Base-by-base conservation (phyloP, 1,140 invertebrate species). In the Cepaea nemoralis region DNA sequence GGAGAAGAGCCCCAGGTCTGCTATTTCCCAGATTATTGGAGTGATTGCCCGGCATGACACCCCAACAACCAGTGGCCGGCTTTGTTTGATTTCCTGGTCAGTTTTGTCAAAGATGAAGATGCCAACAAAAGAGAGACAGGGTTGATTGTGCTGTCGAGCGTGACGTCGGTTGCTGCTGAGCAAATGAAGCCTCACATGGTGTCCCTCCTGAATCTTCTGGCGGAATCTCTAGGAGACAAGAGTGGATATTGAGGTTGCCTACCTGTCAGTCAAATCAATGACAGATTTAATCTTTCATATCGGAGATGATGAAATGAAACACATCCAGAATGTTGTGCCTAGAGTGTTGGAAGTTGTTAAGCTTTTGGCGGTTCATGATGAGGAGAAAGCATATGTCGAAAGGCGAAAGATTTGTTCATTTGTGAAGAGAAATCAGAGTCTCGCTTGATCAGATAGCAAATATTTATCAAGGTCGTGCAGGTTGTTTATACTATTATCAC, bases 11-110 rank as follows among this genome's bases (percentile, higher is more conserved):
- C 89, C 90, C 5, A 80, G 86, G 48, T 89, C 88, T 85, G 83
- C 90, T 45, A 83, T 92, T 63, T 89, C 88, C 33, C 88, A 90
- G 71, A 82, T 92, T 31, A 85, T 91, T 45, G 95, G 94, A 31
- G 92, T 93, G 1, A 92, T 96, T 75, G 93, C 94, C 31, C 95
- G 94, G 83, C 95, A 95, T 91, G 95, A 96, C 90, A 91, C 95
- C 75, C 92, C 93, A 92, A 92, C 55, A 93, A 94, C 85, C 85
- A 87, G 45, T 96, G 95, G 95, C 94, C 93, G 14, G 94, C 95
- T 86, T 88, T 96, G 45, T 92, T 96, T 63, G 93, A 94, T 80
- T 95, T 95, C 86, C 90, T 96, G 69, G 91, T 94, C 81, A 92
- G 93, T 63, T 90, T 93, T 37, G 92, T 92, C 50, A 92, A 91